Evolutionary conservation across 2,888 invertebrate species (phyloP), one percentile per base, ranked within the genome.

Genomic region (Drosophila nigricruria): DNA sequence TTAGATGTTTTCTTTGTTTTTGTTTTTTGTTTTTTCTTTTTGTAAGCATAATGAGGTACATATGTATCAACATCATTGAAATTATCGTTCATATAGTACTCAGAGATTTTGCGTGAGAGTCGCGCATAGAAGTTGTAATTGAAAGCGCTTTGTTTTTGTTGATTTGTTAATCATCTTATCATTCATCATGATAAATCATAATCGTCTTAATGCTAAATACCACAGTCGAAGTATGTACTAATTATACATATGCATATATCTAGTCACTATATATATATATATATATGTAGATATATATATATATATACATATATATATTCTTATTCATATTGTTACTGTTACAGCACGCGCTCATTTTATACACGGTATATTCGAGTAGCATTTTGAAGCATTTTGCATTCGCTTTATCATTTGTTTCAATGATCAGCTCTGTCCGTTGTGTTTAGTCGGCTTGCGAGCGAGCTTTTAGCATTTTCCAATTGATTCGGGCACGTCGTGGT

Each of bases 181-280:
- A 12, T 58, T 61, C 38, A 45, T 63, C 49, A 40, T 42, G 57
- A 53, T 67, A 65, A 34, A 72, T 72, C 76, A 64, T 81, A 77
- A 81, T 87, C 58, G 87, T 81, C 92, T 92, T 92, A 92, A 91
- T 90, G 81, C 91, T 89, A 92, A 92, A 92, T 92, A 92, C 92
- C 92, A 92, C 92, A 92, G 92, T 92, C 92, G 92, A 90, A 91
- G 91, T 92, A 85, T 87, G 87, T 84, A 77, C 88, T 84, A 89
- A 73, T 71, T 73, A 76, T 86, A 81, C 60, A 50, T 76, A 65
- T 49, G 57, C 61, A 61, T 45, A 62, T 69, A n/a, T 56, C 62
- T 72, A 66, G 34, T 58, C 49, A 58, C 69, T 82, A 76, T 61
- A 64, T 70, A 68, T 49, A 47, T 40, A 42, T 20, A 42, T 42